Evolutionary conservation across 2,113 vertebrate genomes (phyloP), one percentile per base, ranked within the genome.

Genomic region (Chauna torquata): DNA sequence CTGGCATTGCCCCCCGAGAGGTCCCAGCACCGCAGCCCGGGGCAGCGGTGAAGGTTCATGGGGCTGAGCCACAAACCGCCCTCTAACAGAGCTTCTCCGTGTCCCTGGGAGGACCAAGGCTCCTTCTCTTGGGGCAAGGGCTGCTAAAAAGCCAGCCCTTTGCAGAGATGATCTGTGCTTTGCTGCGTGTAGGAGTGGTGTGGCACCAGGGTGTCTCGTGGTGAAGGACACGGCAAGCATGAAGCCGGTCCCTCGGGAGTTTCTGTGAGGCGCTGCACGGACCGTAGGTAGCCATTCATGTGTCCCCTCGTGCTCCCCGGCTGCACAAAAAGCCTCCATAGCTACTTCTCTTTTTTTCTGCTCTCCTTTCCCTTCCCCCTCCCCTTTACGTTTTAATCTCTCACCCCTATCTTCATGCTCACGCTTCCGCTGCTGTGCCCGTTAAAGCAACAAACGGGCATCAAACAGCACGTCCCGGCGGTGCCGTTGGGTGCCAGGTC

Each of bases 41-140:
- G 50, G 42, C 42, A 42, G 42, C 42, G 42, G 42, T 12, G 42
- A 42, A 17, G 15, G 58, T 47, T 40, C 17, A 16, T 52, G 82
- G 30, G 9, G 17, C 45, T 34, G 58, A 17, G 22, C 30, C 28
- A n/a, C 14, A 58, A 55, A 22, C 49, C 4, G 12, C 36, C n/a
- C 30, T 49, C 6, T 17, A 27, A 9, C 68, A 49, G 25, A 75
- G 30, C 45, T 88, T 79, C 74, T 55, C 57, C 44, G 8, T 24
- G 62, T 44, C 25, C 22, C 70, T 44, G 36, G 62, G 70, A 44
- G 57, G 22, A 42, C n/a, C 30, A 30, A 40, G 74, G 40, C 25
- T 30, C 59, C 0, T 0, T 52, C 19, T 22, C 47, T 55, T 0
- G 0, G 0, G 27, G 9, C 40, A 36, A 81, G 7, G 5, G 40